These are phyloP conservation scores for Synanthedon myopaeformis DNA, from an alignment of 2,888 invertebrate genomes.

Conservation along the genomic window DNA sequence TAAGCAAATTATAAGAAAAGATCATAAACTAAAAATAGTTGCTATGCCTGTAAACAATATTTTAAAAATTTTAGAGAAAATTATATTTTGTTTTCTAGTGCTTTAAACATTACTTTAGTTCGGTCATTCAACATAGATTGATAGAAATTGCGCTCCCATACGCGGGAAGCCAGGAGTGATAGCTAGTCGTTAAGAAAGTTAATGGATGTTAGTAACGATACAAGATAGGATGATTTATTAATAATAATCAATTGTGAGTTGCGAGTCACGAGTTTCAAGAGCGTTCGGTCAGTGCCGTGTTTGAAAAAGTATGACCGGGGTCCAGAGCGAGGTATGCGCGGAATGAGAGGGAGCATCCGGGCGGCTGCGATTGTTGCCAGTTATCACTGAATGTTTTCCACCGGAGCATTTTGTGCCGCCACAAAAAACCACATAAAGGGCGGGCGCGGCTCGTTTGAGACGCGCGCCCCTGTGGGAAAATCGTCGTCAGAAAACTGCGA, in stretches of 20 bases:
- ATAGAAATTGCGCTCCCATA: too few relatives aligned
- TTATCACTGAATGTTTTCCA: slow-evolving; percentile 71
- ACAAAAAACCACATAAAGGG: slow-evolving; percentile 69
- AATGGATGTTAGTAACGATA: neutral
- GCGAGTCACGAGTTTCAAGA: slow-evolving; percentile 32
- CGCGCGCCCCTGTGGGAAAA: slow-evolving; percentile 68
- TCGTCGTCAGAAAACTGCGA: slow-evolving; percentile 68
- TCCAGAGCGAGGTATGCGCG: slow-evolving; percentile 57
- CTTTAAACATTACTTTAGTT: too few relatives aligned
- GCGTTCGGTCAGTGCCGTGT: slow-evolving; percentile 36
- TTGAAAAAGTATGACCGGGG: slow-evolving; percentile 62
- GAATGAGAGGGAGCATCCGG: slow-evolving; percentile 67
- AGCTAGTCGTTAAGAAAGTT: too few relatives aligned
- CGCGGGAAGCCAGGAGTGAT: too few relatives aligned
- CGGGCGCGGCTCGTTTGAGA: slow-evolving; percentile 67
- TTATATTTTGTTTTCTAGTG: too few relatives aligned
- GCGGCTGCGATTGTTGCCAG: slow-evolving; percentile 70
- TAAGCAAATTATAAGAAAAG: too few relatives aligned
- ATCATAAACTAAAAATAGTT: too few relatives aligned
- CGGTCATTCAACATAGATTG: too few relatives aligned
- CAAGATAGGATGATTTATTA: slow-evolving; percentile 2
- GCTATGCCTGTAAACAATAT: too few relatives aligned
- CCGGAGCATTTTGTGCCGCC: slow-evolving; percentile 63
- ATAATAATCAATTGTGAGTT: slow-evolving; percentile 16
- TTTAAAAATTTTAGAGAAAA: too few relatives aligned